A percentile compares a stretch with the other conserved stretches of the same genome.
phyloP scores from a whole-genome alignment of 2,113 vertebrate species.

The Notiomystis cincta region DNA sequence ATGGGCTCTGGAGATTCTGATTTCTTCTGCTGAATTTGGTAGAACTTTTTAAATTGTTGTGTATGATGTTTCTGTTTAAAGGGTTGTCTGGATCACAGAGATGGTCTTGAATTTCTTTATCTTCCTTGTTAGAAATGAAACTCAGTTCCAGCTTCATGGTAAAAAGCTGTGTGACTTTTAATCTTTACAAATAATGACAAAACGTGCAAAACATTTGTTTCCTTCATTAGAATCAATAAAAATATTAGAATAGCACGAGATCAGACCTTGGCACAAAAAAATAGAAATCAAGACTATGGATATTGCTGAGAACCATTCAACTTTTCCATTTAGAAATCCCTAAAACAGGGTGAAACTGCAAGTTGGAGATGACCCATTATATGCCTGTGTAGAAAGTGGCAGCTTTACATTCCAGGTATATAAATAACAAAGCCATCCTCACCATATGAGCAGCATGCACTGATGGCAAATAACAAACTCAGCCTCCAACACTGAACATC shows the following conservation, averaged over 20 bases:
- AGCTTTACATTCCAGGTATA: not conserved
- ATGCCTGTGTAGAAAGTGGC: not conserved
- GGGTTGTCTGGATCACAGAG: not conserved
- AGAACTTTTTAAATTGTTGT: not conserved
- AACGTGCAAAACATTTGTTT: not conserved
- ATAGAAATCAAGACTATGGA: not conserved
- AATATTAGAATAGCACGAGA: not conserved
- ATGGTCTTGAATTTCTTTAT: not conserved
- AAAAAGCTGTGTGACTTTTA: not conserved
- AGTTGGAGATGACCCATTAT: not conserved
- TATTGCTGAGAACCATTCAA: not conserved
- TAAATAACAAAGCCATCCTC: not conserved
- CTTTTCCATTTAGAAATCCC: not conserved
- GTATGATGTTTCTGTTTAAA: not conserved
- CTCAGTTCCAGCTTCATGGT: not conserved
- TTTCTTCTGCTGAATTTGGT: not conserved
- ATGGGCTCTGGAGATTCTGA: not conserved
- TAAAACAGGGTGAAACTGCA: not conserved
- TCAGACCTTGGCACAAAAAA: not conserved
- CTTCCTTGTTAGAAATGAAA: not conserved
- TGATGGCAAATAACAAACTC: not conserved
- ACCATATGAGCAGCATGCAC: fast-evolving
- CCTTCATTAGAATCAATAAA: not conserved
- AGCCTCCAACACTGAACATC: not conserved
- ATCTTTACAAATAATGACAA: not conserved